Evolutionary conservation across 2,888 invertebrate species (phyloP).

Genomic region (Nemoura dubitans): DNA sequence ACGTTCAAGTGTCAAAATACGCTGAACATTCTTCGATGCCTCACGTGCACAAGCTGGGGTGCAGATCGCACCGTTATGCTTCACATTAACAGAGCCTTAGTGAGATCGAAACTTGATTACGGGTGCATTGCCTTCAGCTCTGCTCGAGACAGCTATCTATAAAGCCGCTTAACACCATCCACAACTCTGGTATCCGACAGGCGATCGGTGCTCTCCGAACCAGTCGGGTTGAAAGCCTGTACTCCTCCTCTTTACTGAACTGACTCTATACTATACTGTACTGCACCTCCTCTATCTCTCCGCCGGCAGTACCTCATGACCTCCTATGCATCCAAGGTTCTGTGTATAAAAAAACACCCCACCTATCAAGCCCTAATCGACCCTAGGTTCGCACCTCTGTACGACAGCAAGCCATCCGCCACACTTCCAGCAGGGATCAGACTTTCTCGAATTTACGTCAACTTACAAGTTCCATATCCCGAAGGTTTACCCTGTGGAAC

Average conservation of each 20-base stretch:
- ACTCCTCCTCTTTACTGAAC: too few relatives aligned
- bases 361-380: not conserved
- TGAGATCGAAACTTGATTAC: conserved; percentile 27
- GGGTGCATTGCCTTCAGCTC: conserved; percentile 26
- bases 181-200: too few relatives aligned
- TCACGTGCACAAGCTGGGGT: conserved; percentile 26
- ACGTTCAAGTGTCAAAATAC: not conserved
- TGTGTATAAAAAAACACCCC: too few relatives aligned
- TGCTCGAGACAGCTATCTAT: not conserved
- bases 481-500: not conserved
- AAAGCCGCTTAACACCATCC: too few relatives aligned
- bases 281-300: not conserved
- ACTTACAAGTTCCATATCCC: not conserved
- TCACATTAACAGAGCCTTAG: conserved; percentile 14
- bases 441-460: not conserved
- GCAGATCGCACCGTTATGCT: conserved; percentile 33
- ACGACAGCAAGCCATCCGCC: not conserved
- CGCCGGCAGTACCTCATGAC: not conserved
- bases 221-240: too few relatives aligned
- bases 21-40: conserved; percentile 33
- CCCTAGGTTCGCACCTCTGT: not conserved
- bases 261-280: conserved; percentile 19
- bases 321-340: not conserved
- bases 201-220: too few relatives aligned
- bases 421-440: not conserved